Percentiles rank a stretch among this genome's conserved stretches.
Conservation (phyloP, 2,888 invertebrate species). For the Lamellibrachia columna region DNA sequence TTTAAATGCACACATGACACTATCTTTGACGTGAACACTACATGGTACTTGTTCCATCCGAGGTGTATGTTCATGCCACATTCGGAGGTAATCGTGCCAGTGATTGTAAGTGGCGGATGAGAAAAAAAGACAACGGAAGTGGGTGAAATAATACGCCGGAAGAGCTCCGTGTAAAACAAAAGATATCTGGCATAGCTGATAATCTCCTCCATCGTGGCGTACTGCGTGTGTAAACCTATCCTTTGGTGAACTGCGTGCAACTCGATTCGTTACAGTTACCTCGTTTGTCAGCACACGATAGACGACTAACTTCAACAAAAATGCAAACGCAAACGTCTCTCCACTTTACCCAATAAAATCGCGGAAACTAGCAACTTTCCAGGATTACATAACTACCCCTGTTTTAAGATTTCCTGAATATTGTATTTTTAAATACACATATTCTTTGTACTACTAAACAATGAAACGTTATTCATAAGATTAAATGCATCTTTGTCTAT, state of each 20-base stretch:
- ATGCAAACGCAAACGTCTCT: neutral
- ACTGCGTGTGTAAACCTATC: neutral
- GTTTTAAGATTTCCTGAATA: neutral
- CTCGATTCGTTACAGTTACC: neutral
- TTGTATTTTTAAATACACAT: neutral
- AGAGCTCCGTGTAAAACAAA: neutral
- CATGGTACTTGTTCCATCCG: neutral
- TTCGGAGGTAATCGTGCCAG: neutral
- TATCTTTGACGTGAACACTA: neutral
- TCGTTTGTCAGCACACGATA: neutral
- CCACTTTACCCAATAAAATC: neutral
- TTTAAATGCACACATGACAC: neutral
- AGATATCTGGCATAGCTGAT: neutral
- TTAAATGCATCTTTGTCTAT: too few relatives aligned
- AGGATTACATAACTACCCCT: neutral
- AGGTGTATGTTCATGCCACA: neutral
- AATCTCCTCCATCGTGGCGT: neutral
- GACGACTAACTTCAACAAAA: neutral
- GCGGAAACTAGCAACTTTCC: neutral
- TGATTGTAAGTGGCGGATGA: neutral
- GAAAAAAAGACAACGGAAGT: neutral
- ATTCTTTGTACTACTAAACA: neutral
- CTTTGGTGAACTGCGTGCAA: neutral
- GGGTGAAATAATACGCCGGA: neutral
- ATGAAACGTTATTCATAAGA: too few relatives aligned